Evolutionary conservation across 2,797 vertebrate genomes (phyloP).

Genomic region (Malurus splendens): DNA sequence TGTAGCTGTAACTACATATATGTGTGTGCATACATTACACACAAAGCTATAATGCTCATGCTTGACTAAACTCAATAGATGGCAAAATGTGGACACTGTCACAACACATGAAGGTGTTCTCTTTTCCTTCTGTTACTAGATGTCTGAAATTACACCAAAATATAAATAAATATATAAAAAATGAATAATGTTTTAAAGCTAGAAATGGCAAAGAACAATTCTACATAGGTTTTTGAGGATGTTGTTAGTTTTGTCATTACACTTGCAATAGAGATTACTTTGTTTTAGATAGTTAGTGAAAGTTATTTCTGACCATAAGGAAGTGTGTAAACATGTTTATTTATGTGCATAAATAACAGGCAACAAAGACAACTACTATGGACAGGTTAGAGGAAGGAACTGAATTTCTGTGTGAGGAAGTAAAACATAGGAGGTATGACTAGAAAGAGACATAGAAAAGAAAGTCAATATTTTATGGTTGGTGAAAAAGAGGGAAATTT

Average conservation of each 20-base stretch:
- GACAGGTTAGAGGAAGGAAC: neutral
- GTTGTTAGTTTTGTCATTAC: neutral
- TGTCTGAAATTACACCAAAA: neutral
- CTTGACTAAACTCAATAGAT: neutral
- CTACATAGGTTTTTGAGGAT: neutral
- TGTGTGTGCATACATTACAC: neutral
- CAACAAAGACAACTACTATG: neutral
- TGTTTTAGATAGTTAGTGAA: neutral
- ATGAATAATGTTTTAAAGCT: neutral
- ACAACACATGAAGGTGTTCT: neutral
- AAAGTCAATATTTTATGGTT: neutral
- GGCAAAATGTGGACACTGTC: neutral
- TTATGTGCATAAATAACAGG: neutral
- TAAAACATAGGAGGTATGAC: neutral
- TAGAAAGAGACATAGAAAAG: neutral
- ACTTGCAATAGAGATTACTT: neutral
- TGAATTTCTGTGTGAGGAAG: neutral
- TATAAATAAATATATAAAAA: neutral
- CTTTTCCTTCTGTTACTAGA: neutral
- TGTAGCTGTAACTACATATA: neutral
- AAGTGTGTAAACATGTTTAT: neutral
- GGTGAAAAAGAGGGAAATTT: neutral
- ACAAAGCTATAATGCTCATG: neutral
- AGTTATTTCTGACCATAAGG: neutral
- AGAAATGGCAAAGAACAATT: neutral